phyloP scores from a whole-genome alignment of 1,140 invertebrate species.

The Ooceraea biroi region DNA sequence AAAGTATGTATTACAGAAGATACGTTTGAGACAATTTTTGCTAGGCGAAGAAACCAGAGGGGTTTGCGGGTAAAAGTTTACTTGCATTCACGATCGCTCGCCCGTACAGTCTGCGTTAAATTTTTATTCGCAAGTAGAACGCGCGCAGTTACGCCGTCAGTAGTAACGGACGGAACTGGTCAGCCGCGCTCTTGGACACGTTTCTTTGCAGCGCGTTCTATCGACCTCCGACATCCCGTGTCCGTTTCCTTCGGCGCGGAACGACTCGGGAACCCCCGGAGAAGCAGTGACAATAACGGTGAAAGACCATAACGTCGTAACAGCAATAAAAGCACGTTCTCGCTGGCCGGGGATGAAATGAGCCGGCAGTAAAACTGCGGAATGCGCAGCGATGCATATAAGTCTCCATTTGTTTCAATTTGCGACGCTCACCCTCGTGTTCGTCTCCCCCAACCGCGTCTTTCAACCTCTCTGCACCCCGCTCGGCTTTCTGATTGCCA shows the following conservation, averaged over 20 bases:
- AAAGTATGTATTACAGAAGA: no score
- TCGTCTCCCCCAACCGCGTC: constrained; percentile 51
- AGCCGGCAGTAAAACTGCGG: constrained; percentile 81
- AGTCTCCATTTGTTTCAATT: constrained; percentile 85
- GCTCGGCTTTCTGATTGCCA: constrained; percentile 13
- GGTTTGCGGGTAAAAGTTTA: constrained; percentile 12
- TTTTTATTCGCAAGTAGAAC: constrained; percentile 9
- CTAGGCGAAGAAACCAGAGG: background rate
- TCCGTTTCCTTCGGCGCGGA: constrained; percentile 25
- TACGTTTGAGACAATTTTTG: background rate
- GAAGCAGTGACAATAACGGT: constrained; percentile 79
- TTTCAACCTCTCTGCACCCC: background rate
- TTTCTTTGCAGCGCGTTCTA: constrained; percentile 7
- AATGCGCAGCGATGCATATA: constrained; percentile 81
- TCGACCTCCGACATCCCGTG: background rate
- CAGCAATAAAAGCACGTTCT: constrained; percentile 80
- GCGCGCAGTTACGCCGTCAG: background rate
- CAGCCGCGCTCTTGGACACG: constrained; percentile 16
- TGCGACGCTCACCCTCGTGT: constrained; percentile 66
- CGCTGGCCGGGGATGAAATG: constrained; percentile 80
- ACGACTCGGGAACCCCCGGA: constrained; percentile 23
- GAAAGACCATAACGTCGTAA: constrained; percentile 79
- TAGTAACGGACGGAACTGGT: constrained; percentile 43
- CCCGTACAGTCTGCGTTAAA: background rate
- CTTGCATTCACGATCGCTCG: constrained; percentile 4